phyloP scores from a whole-genome alignment of 2,888 invertebrate genomes.

The Philonicus albiceps region DNA sequence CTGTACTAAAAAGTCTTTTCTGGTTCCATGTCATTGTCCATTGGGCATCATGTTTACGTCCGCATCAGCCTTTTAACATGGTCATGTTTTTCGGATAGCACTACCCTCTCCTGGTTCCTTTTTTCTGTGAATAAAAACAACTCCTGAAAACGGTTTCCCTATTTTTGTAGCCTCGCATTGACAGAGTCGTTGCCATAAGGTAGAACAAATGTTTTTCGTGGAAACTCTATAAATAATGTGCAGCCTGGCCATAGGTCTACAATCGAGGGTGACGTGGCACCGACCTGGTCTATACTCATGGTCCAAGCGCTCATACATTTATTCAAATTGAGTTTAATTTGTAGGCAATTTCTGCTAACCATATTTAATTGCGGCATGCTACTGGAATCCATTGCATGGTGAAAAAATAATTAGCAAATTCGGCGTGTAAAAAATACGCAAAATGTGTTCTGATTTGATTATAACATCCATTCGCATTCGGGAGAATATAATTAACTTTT shows the following conservation, averaged over 20 bases:
- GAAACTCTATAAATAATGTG: not conserved
- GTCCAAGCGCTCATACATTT: not conserved
- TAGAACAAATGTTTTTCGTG: conserved; percentile 5
- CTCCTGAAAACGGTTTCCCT: not conserved
- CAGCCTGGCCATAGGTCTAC: not conserved
- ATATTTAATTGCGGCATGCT: conserved; percentile 1
- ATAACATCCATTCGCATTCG: not conserved
- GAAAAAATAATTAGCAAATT: conserved; percentile 7
- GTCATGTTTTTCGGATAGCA: not conserved
- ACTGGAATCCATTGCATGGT: not conserved
- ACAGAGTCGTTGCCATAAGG: not conserved
- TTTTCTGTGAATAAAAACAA: not conserved
- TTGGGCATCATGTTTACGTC: conserved; percentile 1
- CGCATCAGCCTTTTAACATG: not conserved
- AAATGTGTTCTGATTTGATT: conserved; percentile 1
- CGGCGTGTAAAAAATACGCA: not conserved
- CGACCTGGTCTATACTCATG: not conserved
- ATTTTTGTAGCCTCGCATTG: not conserved
- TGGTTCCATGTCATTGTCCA: conserved; percentile 8
- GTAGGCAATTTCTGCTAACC: conserved; percentile 25
- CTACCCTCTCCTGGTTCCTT: not conserved
- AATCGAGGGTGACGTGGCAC: not conserved
- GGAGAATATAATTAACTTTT: conserved; percentile 16
- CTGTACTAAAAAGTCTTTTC: not conserved
- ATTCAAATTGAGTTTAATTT: conserved; percentile 26